These are phyloP conservation scores for Cosmopolites sordidus DNA, from an alignment of 2,888 invertebrate genomes.

Conservation along the genomic window DNA sequence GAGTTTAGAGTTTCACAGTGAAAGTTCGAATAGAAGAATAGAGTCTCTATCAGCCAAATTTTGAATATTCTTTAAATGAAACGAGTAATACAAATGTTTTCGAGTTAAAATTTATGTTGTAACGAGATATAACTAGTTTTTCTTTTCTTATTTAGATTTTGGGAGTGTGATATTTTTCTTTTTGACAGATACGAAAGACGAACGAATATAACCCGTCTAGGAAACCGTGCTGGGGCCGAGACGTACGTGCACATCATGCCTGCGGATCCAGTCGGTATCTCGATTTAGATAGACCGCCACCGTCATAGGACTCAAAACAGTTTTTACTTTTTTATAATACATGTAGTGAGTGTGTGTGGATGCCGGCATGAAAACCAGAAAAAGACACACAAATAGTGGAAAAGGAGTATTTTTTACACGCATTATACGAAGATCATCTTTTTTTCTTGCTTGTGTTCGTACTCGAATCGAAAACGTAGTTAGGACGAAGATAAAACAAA, in stretches of 20 bases:
- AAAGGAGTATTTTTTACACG: not conserved
- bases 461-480: too few species aligned
- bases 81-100: too few species aligned
- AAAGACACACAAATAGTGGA: not conserved
- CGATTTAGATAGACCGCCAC: not conserved
- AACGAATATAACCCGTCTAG: constrained; percentile 57
- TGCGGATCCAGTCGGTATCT: constrained; percentile 26
- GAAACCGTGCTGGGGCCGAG: not conserved
- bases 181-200: constrained; percentile 71
- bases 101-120: constrained; percentile 45
- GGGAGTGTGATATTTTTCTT: constrained; percentile 56
- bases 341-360: not conserved
- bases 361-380: too few species aligned
- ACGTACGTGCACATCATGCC: not conserved
- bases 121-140: constrained; percentile 45
- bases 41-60: too few species aligned
- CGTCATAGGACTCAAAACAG: constrained; percentile 8
- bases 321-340: constrained; percentile 15
- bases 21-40: too few species aligned
- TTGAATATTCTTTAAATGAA: too few species aligned
- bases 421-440: not conserved
- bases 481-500: too few species aligned
- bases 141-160: constrained; percentile 38
- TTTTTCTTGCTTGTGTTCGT: too few species aligned
- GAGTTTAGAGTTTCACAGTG: too few species aligned